Evolutionary conservation across 2,113 vertebrate genomes (phyloP).

Genomic region (Crotalus tigris): DNA sequence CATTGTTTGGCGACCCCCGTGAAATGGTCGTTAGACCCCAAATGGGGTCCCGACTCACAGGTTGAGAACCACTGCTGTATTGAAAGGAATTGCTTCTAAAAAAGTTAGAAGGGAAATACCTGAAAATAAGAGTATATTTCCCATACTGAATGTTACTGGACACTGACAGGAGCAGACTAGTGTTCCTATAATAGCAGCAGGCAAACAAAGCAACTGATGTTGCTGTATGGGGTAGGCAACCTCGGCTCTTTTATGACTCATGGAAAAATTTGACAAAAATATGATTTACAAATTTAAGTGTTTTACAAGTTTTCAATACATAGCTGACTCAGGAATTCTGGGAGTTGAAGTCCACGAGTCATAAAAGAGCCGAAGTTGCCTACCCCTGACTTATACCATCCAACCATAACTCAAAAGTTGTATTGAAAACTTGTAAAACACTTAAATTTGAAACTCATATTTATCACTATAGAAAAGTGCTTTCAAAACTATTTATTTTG

Average conservation of each 20-base stretch:
- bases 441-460: neutral
- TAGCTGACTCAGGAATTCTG: too few species aligned
- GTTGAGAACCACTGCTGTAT: too few species aligned
- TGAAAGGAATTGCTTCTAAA: neutral
- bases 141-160: neutral
- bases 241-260: too few species aligned
- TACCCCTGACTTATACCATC: neutral
- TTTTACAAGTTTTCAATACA: too few species aligned
- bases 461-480: neutral
- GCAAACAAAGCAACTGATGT: neutral
- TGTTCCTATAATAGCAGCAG: neutral
- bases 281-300: too few species aligned
- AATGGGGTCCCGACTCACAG: too few species aligned
- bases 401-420: neutral
- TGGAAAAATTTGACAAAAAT: too few species aligned
- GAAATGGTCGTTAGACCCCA: too few species aligned
- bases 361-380: too few species aligned
- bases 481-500: neutral
- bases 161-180: neutral
- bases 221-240: too few species aligned
- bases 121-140: neutral
- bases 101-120: neutral
- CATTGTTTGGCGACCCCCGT: too few species aligned
- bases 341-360: too few species aligned
- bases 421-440: neutral